Evolutionary conservation across 2,113 vertebrate genomes (phyloP).

Genomic region (Tauraco erythrolophus): DNA sequence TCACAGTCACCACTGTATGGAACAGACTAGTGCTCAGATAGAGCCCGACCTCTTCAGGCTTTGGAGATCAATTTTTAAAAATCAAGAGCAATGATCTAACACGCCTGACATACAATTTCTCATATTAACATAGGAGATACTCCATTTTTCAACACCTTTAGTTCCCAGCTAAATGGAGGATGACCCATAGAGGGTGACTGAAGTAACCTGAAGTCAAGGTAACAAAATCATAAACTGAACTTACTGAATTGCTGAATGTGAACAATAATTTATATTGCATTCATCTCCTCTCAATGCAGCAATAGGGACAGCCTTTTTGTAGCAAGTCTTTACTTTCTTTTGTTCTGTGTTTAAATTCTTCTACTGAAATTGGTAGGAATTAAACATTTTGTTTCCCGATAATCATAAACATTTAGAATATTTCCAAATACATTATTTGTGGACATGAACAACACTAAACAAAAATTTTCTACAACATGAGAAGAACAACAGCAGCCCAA

Average conservation of each 20-base stretch:
- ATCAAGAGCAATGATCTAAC: not conserved
- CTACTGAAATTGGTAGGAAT: not conserved
- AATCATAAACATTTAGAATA: rapidly evolving
- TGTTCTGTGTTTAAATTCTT: not conserved
- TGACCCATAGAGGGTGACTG: not conserved
- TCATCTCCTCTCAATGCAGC: not conserved
- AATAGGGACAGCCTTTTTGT: not conserved
- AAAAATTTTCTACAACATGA: not conserved
- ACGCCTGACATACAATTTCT: not conserved
- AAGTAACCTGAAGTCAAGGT: not conserved
- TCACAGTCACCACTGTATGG: not conserved
- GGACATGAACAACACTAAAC: not conserved
- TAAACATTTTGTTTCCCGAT: not conserved
- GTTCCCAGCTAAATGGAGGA: not conserved
- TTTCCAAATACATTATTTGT: not conserved
- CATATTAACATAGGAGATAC: not conserved
- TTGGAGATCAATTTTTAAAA: not conserved
- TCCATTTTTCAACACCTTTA: not conserved
- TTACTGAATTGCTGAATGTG: not conserved
- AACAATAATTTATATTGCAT: not conserved
- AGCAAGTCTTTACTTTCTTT: not conserved
- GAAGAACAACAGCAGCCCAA: not conserved
- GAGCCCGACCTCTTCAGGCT: not conserved
- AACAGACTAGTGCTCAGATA: not conserved
- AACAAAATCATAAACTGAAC: not conserved